phyloP scores from a whole-genome alignment of 2,888 invertebrate species.

The Nebria salina region DNA sequence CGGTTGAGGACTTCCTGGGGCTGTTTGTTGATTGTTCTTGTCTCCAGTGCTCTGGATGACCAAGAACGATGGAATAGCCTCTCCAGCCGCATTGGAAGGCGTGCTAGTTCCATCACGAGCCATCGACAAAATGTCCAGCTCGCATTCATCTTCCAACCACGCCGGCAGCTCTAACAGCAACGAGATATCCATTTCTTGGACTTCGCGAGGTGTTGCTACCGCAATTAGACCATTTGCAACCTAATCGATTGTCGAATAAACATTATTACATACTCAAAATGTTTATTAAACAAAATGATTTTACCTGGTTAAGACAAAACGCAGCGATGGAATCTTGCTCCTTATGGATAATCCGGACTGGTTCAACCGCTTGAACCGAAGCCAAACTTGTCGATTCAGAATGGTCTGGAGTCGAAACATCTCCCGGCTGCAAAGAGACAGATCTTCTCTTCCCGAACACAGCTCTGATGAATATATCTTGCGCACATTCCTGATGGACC shows the following conservation, averaged over 20 bases:
- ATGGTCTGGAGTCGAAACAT: slow-evolving; percentile 60
- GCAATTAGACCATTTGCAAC: slow-evolving; percentile 85
- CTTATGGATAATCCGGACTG: slow-evolving; percentile 96
- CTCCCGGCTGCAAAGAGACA: slow-evolving; percentile 65
- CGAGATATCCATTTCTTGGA: slow-evolving; percentile 98
- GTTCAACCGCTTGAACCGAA: slow-evolving; percentile 68
- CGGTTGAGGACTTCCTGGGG: slow-evolving; percentile 73
- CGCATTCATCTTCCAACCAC: slow-evolving; percentile 97
- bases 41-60: slow-evolving; percentile 81
- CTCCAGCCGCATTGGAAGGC: slow-evolving; percentile 66
- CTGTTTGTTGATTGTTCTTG: slow-evolving; percentile 63
- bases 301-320: slow-evolving; percentile 94
- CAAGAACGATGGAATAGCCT: slow-evolving; percentile 78
- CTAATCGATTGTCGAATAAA: slow-evolving; percentile 58
- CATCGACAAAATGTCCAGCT: slow-evolving; percentile 91
- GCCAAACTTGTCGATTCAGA: slow-evolving; percentile 57
- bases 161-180: slow-evolving; percentile 87
- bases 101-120: slow-evolving; percentile 77
- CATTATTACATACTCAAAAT: slow-evolving; percentile 14
- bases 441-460: slow-evolving; percentile 86
- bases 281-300: neutral
- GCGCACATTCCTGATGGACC: slow-evolving; percentile 90
- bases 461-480: slow-evolving; percentile 93
- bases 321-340: slow-evolving; percentile 98
- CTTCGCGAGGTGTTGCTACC: slow-evolving; percentile 93